A percentile compares a stretch with the other conserved stretches of the same genome.
Conservation (phyloP, 2,888 invertebrate species). For the Choreutis nemorana region DNA sequence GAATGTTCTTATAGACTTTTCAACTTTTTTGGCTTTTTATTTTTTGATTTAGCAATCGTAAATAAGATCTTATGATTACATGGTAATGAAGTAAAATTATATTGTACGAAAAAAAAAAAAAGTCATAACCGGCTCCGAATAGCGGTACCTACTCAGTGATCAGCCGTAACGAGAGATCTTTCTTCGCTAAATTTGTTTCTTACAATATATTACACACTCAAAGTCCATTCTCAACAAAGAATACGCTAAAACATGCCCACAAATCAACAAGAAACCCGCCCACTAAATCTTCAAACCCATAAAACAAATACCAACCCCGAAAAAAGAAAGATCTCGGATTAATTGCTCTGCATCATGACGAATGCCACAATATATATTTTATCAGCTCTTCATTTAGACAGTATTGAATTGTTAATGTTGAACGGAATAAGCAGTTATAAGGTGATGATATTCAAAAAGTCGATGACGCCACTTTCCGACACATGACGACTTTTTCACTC, state of each 20-base stretch:
- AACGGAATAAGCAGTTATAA: slow-evolving; percentile 41
- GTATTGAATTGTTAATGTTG: slow-evolving; percentile 60
- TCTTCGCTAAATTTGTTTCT: slow-evolving; percentile 45
- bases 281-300: slow-evolving; percentile 48
- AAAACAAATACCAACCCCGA: slow-evolving; percentile 39
- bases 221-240: slow-evolving; percentile 42
- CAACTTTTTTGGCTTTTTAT: too few species aligned
- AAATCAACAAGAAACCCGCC: slow-evolving; percentile 43
- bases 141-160: slow-evolving; percentile 31
- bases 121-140: slow-evolving; percentile 22
- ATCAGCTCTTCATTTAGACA: slow-evolving; percentile 57
- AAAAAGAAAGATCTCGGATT: slow-evolving; percentile 48
- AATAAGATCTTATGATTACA: too few species aligned
- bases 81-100: too few species aligned
- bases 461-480: slow-evolving; percentile 39
- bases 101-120: slow-evolving; percentile 13
- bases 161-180: slow-evolving; percentile 41
- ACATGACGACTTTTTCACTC: slow-evolving; percentile 19
- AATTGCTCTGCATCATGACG: slow-evolving; percentile 50
- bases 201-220: slow-evolving; percentile 51
- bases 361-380: slow-evolving; percentile 58
- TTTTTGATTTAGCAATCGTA: too few species aligned
- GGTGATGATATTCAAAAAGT: slow-evolving; percentile 48
- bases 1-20: too few species aligned
- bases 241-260: slow-evolving; percentile 40